Evolutionary conservation across 2,888 invertebrate species (phyloP), one percentile per base, ranked within the genome.

Genomic region (Labia minor): DNA sequence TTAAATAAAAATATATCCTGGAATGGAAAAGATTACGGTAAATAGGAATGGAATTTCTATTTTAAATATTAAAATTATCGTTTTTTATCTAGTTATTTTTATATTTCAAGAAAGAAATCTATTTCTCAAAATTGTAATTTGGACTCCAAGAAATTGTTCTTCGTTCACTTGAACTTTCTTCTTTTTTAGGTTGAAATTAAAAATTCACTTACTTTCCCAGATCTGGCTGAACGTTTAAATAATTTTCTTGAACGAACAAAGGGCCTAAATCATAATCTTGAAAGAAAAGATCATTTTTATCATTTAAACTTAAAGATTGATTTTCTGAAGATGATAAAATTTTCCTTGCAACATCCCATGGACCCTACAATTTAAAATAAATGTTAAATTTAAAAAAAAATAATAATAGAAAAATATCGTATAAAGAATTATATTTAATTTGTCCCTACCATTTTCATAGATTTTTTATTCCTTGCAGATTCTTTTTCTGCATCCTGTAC

Each of bases 241-340:
- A 99, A 79, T 98, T 99, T 77, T 99, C 98, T 74, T 98, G 96
- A 0, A 99, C 95, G 79, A 99, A 99, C 14, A 99, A 81, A 1
- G 97, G 94, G n/a, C 89, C 88, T 70, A 99, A 83, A 74, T 88
- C 93, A 80, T 99, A 99, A 81, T 99, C 99, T 74, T 92, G 88
- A 80, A 98, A 99, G 80, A 98, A 99, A 67, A 99, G 81, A 75
- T 92, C 90, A 67, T 88, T 86, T 77, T 90, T 94, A 75, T 96
- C 95, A 71, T 84, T 81, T 6, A 94, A 80, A 37, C 79, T 83
- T 90, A 92, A 92, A 0, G 77, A 81, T 74, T 87, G 87, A 73
- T 91, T 90, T 65, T 92, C 89, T 63, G 86, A 84, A 26, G 84
- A 82, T 0, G 87, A 87, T 77, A 99, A 96, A 14, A 97, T 94